Percentiles rank a stretch among this genome's conserved stretches.
phyloP scores from a whole-genome alignment of 2,888 invertebrate genomes.

The Agrochola litura region DNA sequence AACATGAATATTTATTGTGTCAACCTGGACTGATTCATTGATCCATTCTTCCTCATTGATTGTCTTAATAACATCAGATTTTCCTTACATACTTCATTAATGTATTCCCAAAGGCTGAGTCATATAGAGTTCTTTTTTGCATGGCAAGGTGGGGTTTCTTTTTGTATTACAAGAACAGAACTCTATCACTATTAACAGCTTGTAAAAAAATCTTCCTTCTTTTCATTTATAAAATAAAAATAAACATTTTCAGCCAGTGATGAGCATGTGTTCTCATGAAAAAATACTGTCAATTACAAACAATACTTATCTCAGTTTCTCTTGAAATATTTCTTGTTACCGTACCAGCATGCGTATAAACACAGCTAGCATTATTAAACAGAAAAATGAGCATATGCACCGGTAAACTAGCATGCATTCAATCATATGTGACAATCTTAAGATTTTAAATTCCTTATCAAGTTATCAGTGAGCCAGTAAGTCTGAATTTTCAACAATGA shows the following conservation, averaged over 20 bases:
- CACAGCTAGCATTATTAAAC: conserved; percentile 7
- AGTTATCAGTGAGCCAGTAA: conserved; percentile 14
- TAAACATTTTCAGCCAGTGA: neutral
- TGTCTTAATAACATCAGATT: conserved; percentile 24
- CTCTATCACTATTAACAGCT: too few species aligned
- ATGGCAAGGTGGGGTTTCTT: conserved; percentile 9
- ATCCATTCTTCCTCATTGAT: conserved; percentile 36
- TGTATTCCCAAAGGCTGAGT: conserved; percentile 24
- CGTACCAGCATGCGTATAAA: conserved; percentile 5
- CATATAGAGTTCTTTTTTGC: conserved; percentile 17
- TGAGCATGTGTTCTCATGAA: conserved; percentile 2
- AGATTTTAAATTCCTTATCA: conserved; percentile 33
- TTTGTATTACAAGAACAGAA: neutral
- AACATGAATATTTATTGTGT: conserved; percentile 26
- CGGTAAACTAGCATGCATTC: conserved; percentile 15
- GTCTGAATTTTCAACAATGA: conserved; percentile 10
- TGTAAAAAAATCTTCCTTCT: neutral
- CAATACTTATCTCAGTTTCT: neutral
- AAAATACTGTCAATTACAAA: neutral
- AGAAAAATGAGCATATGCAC: neutral
- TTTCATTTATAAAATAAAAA: neutral
- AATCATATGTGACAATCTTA: conserved; percentile 21
- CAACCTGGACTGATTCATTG: conserved; percentile 42
- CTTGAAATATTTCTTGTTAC: neutral
- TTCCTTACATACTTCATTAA: conserved; percentile 38